Evolutionary conservation across 2,888 invertebrate species (phyloP).

Genomic region (Chouioia cunea): DNA sequence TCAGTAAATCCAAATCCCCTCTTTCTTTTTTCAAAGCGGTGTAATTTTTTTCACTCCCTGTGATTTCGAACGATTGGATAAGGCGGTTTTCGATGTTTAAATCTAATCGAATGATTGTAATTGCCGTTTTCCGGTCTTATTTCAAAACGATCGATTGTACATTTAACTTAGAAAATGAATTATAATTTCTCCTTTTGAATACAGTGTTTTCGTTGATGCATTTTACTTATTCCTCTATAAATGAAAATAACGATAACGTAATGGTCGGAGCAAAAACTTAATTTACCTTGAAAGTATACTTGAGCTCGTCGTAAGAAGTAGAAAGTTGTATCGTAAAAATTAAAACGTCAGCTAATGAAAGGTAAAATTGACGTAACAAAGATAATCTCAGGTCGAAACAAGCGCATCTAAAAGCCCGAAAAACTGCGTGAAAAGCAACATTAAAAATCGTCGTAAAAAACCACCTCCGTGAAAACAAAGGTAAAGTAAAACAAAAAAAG

Average conservation of each 20-base stretch:
- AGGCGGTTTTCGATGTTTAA: constrained; percentile 29
- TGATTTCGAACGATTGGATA: constrained; percentile 9
- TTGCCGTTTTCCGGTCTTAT: constrained; percentile 22
- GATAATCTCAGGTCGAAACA: not conserved
- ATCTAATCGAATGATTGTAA: constrained; percentile 41
- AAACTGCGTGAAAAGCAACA: constrained; percentile 19
- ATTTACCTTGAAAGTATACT: too few species aligned
- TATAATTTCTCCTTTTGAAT: too few species aligned
- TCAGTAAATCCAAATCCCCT: constrained; percentile 25
- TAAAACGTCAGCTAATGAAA: too few species aligned
- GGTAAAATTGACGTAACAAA: constrained; percentile 4
- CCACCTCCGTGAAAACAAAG: not conserved
- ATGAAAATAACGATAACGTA: too few species aligned
- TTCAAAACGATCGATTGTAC: too few species aligned
- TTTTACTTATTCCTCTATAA: too few species aligned
- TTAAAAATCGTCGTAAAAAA: not conserved
- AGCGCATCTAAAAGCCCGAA: constrained; percentile 13
- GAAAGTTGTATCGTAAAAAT: too few species aligned
- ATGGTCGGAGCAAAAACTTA: too few species aligned
- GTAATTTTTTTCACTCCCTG: constrained; percentile 16
- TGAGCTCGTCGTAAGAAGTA: too few species aligned
- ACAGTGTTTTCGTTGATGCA: not conserved
- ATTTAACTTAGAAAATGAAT: too few species aligned
- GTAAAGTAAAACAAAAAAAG: not conserved
- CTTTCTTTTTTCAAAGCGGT: not conserved